These are phyloP conservation scores for Clepsis dumicolana DNA, from an alignment of 2,888 invertebrate species.

Conservation along the genomic window DNA sequence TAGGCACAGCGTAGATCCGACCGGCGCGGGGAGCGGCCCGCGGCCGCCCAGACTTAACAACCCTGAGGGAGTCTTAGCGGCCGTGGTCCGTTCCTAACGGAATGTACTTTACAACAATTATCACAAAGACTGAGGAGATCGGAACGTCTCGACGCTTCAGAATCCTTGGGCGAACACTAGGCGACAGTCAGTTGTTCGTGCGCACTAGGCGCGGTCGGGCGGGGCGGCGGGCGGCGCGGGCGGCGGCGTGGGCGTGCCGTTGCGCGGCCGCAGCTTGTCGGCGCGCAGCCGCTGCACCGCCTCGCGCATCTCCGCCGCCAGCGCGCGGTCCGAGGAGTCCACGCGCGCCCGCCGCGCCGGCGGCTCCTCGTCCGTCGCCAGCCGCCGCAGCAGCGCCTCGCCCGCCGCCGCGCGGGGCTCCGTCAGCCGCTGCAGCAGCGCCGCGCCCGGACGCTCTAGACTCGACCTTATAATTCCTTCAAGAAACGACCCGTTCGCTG, in stretches of 20 bases:
- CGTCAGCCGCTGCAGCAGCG: slow-evolving; percentile 70
- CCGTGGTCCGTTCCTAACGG: slow-evolving; percentile 58
- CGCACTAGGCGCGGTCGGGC: slow-evolving; percentile 64
- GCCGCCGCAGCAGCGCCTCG: slow-evolving; percentile 89
- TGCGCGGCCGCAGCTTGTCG: slow-evolving; percentile 77
- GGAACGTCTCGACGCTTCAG: slow-evolving; percentile 53
- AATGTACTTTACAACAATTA: slow-evolving; percentile 82
- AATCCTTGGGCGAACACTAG: slow-evolving; percentile 50
- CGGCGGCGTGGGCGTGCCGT: slow-evolving; percentile 68
- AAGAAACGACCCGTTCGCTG: slow-evolving; percentile 92
- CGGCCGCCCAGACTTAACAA: slow-evolving; percentile 9
- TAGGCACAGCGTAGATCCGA: slow-evolving; percentile 48
- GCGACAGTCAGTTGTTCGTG: slow-evolving; percentile 48
- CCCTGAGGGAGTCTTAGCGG: slow-evolving; percentile 9
- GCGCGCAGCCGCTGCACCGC: slow-evolving; percentile 81
- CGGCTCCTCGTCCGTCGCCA: slow-evolving; percentile 87
- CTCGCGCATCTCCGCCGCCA: slow-evolving; percentile 82
- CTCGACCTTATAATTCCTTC: slow-evolving; percentile 94
- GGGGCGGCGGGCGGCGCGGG: slow-evolving; percentile 59
- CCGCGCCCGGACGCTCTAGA: slow-evolving; percentile 87
- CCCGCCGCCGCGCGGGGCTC: slow-evolving; percentile 61
- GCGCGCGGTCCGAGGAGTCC: slow-evolving; percentile 80
- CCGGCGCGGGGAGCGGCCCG: slow-evolving; percentile 46
- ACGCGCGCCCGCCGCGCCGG: slow-evolving; percentile 81
- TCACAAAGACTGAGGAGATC: slow-evolving; percentile 79